Percentiles rank a stretch among this genome's conserved stretches.
These are phyloP conservation scores for Fratercula arctica DNA, from an alignment of 2,797 vertebrate genomes.

Conservation along the genomic window DNA sequence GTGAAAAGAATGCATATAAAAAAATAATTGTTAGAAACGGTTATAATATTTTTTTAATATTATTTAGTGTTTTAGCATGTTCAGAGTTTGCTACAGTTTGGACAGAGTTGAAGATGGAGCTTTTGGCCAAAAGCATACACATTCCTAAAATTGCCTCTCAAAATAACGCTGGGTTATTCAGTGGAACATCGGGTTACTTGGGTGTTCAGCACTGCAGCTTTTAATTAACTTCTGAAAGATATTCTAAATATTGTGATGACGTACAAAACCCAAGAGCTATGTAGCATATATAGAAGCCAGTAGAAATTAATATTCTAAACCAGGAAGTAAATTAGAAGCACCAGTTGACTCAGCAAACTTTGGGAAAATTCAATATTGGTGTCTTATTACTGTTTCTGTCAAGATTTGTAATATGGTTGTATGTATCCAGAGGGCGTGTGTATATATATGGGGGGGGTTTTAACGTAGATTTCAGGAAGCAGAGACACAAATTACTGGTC, in stretches of 20 bases:
- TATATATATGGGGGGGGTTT: not conserved
- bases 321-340: not conserved
- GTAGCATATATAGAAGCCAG: not conserved
- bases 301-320: not conserved
- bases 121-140: not conserved
- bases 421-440: not conserved
- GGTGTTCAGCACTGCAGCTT: not conserved
- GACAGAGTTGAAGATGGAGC: not conserved
- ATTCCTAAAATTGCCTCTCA: not conserved
- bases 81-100: not conserved
- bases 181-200: not conserved
- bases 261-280: not conserved
- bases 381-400: not conserved
- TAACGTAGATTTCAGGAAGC: not conserved
- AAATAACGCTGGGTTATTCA: not conserved
- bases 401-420: not conserved
- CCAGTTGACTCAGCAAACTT: not conserved
- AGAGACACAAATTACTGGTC: not conserved
- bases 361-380: not conserved
- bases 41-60: not conserved
- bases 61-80: not conserved
- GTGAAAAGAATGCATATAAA: not conserved
- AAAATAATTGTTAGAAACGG: not conserved
- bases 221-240: not conserved
- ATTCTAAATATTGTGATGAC: accelerated